Evolutionary conservation across 2,888 invertebrate species (phyloP), one percentile per base, ranked within the genome.

Genomic region (Choristoneura rosaceana): DNA sequence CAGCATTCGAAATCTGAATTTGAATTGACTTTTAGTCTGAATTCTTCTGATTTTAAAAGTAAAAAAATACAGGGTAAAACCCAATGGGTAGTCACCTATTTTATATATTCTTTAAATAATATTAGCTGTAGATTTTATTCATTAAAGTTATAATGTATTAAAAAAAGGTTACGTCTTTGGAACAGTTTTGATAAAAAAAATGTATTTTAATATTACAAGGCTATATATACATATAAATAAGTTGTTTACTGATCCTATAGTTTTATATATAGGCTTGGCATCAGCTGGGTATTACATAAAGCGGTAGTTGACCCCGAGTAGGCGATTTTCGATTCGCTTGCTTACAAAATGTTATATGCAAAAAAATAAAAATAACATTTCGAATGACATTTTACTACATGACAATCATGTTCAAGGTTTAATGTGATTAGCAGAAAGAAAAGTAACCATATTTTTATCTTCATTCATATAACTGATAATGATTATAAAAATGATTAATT

Each of bases 251-350:
- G 73, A 69, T 74, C 60, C 59, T 68, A 74, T 71, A 70, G 60
- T 73, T 61, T 77, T 80, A 82, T 79, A 80, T 80, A 76, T 81
- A 81, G 81, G 82, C 82, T 75, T 75, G 71, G 74, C 78, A 79
- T 78, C 81, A 78, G 78, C 78, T 77, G 76, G 74, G 50, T 75
- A 69, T 75, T 68, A 71, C 68, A 70, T 74, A 60, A 73, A 66
- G 67, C 74, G 76, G 74, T 74, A 66, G 60, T 52, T 68, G 76
- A 75, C 63, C 76, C 62, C 64, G 38, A 33, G 52, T 45, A 69
- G 71, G 69, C 74, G 65, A 71, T 74, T 74, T 71, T 68, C 73
- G 60, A 70, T 66, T 74, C 61, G 70, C 70, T 59, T 70, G 59
- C 14, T 12, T 43, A 43, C 43, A 12, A 43, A 43, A 43, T 43